A percentile compares a stretch with the other conserved stretches of the same genome.
phyloP scores from a whole-genome alignment of 2,888 invertebrate species.

The Eutolmus rufibarbis region DNA sequence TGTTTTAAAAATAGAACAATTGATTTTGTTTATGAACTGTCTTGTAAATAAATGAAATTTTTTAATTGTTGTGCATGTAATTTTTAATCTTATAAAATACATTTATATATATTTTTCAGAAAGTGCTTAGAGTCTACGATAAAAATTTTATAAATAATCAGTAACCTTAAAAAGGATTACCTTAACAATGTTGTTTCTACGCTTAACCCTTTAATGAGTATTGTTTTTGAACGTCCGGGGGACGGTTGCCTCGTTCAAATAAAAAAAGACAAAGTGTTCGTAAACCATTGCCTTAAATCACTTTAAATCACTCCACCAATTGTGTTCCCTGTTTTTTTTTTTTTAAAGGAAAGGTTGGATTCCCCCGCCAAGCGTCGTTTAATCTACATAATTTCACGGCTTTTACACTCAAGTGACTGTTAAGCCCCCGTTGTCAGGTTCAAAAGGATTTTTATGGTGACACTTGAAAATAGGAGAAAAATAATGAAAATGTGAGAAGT shows the following conservation, averaged over 20 bases:
- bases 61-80: too few species aligned
- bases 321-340: conserved; percentile 31
- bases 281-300: conserved; percentile 29
- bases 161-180: neutral
- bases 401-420: conserved; percentile 41
- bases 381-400: conserved; percentile 41
- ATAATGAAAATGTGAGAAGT: conserved; percentile 37
- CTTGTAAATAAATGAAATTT: too few species aligned
- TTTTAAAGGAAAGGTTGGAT: neutral
- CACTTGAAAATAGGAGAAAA: conserved; percentile 33
- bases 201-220: neutral
- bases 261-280: neutral
- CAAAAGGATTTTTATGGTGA: conserved; percentile 40
- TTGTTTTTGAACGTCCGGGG: neutral
- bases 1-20: neutral
- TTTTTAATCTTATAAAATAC: too few species aligned
- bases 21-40: neutral
- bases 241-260: neutral
- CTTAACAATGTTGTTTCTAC: neutral
- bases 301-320: conserved; percentile 34
- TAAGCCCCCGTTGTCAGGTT: conserved; percentile 37
- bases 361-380: conserved; percentile 18
- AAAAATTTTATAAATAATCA: neutral
- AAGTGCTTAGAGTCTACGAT: neutral
- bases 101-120: neutral